Evolutionary conservation across 2,888 invertebrate species (phyloP).

Genomic region (Caenorhabditis afra): DNA sequence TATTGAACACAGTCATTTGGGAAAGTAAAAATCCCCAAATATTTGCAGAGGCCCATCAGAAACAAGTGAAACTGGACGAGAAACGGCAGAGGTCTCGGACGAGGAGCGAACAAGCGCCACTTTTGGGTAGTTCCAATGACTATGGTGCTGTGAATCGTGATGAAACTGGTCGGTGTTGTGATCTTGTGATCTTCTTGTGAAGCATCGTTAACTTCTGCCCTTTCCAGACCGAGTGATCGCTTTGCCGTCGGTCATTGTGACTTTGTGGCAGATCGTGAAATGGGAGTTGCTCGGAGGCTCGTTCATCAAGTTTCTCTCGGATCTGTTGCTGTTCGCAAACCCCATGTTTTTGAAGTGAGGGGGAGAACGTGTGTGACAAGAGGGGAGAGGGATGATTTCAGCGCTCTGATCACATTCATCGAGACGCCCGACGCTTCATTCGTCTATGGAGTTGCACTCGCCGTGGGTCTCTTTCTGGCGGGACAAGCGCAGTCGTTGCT

Average conservation of each 20-base stretch:
- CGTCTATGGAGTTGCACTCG: constrained; percentile 73
- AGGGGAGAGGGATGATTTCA: constrained; percentile 45
- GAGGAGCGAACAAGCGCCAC: constrained; percentile 45
- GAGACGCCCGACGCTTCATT: constrained; percentile 73
- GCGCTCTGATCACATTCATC: constrained; percentile 75
- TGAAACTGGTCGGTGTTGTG: constrained; percentile 40
- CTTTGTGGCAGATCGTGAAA: constrained; percentile 73
- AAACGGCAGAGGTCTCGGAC: constrained; percentile 39
- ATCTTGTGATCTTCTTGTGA: constrained; percentile 1
- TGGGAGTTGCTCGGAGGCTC: constrained; percentile 75
- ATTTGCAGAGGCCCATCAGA: constrained; percentile 37
- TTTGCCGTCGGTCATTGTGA: constrained; percentile 73
- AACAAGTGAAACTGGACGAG: constrained; percentile 34
- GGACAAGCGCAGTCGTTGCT: constrained; percentile 63
- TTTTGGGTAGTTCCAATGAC: constrained; percentile 39
- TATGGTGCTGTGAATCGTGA: constrained; percentile 57
- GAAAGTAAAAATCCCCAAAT: background rate
- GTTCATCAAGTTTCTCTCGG: constrained; percentile 74
- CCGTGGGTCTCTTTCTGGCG: constrained; percentile 72
- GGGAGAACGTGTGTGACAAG: background rate
- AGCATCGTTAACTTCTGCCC: no score
- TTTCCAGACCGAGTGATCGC: constrained; percentile 39
- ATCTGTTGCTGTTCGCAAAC: constrained; percentile 76
- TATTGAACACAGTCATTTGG: background rate
- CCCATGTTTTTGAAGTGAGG: constrained; percentile 77